These are phyloP conservation scores for Spodoptera picta DNA, from an alignment of 2,888 invertebrate genomes.

Conservation along the genomic window DNA sequence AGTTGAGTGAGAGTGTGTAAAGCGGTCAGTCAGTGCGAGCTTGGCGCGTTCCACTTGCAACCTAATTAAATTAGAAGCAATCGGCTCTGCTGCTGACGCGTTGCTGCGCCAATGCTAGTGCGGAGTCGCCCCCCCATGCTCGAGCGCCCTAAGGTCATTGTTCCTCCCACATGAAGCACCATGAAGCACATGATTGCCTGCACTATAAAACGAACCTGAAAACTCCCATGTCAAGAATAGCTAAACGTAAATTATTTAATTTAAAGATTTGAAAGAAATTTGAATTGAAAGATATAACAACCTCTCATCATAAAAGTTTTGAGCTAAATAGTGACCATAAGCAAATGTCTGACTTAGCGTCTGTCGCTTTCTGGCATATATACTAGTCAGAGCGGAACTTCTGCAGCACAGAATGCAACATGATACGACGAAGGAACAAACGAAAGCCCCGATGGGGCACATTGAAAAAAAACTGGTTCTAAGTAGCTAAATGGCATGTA, in stretches of 20 bases:
- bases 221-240: no score
- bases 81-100: slow-evolving; percentile 68
- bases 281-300: no score
- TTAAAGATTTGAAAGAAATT: no score
- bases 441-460: slow-evolving; percentile 57
- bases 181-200: not conserved
- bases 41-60: slow-evolving; percentile 79
- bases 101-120: slow-evolving; percentile 59
- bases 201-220: no score
- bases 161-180: slow-evolving; percentile 59
- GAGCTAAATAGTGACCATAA: slow-evolving; percentile 10
- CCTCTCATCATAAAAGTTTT: no score
- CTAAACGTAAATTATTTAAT: no score
- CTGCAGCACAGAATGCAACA: slow-evolving; percentile 63
- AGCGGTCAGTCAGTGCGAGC: slow-evolving; percentile 64
- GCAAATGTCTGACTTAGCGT: slow-evolving; percentile 22
- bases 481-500: slow-evolving; percentile 70
- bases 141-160: slow-evolving; percentile 70
- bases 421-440: slow-evolving; percentile 64
- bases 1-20: slow-evolving; percentile 60
- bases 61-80: slow-evolving; percentile 86
- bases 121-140: slow-evolving; percentile 63
- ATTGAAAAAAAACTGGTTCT: slow-evolving; percentile 70
- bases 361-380: slow-evolving; percentile 54
- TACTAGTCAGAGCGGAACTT: slow-evolving; percentile 56